Conservation (phyloP, 2,113 vertebrate genomes). For the Brachypodius melanocephalos region DNA sequence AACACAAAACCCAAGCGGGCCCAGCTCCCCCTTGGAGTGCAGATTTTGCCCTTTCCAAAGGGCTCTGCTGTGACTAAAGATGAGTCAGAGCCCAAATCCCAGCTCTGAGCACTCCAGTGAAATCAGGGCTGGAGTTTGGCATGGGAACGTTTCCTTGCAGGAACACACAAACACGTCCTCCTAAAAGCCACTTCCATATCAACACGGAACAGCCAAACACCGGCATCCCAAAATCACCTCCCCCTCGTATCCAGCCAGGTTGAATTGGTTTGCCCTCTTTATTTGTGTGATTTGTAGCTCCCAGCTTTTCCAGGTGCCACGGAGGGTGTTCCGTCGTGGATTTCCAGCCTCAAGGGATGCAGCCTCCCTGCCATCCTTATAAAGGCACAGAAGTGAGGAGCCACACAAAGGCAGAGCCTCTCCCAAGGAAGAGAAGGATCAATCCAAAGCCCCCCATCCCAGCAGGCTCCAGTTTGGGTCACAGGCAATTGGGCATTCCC, state of each 20-base stretch:
- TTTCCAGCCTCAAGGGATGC: not conserved
- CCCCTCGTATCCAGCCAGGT: accelerated
- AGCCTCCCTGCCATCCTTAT: not conserved
- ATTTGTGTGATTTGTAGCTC: not conserved
- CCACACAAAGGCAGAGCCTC: not conserved
- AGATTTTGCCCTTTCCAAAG: not conserved
- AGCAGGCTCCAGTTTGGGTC: too few species aligned
- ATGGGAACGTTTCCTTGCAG: not conserved
- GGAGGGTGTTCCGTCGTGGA: too few species aligned
- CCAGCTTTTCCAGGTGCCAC: accelerated
- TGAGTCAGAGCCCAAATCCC: not conserved
- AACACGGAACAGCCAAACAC: too few species aligned
- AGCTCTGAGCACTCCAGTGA: not conserved
- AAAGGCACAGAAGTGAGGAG: not conserved
- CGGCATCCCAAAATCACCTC: not conserved
- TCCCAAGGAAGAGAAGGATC: not conserved
- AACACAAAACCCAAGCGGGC: not conserved
- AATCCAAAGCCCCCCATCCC: not conserved
- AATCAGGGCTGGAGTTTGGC: not conserved
- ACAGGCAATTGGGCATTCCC: not conserved
- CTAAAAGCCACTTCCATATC: not conserved
- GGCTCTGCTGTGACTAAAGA: not conserved
- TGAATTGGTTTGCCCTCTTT: not conserved
- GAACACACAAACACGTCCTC: not conserved
- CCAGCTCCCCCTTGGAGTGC: not conserved